Evolutionary conservation across 1,140 invertebrate genomes (phyloP).

Genomic region (Wiebesia pumilae): DNA sequence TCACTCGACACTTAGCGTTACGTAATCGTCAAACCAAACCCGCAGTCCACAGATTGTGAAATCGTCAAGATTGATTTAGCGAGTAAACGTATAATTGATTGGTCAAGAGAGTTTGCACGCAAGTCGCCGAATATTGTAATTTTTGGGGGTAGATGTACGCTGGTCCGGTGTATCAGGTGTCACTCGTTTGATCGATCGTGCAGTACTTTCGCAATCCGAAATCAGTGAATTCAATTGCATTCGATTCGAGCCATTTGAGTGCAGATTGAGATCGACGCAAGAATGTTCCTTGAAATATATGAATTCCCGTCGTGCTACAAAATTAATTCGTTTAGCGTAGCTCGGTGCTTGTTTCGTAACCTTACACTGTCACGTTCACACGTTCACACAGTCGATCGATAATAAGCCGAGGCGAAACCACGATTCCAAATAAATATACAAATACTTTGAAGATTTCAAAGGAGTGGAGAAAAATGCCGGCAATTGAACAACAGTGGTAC

Average conservation of each 20-base stretch:
- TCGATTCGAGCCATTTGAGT: not conserved
- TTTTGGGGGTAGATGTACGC: not conserved
- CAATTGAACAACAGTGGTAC: not conserved
- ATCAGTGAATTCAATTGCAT: constrained; percentile 10
- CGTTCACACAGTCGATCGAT: not conserved
- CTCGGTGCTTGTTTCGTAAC: not conserved
- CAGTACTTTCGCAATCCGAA: not conserved
- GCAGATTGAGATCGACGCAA: not conserved
- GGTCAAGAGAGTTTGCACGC: not conserved
- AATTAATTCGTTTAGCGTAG: not conserved
- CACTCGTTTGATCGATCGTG: constrained; percentile 30
- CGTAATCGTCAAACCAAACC: not conserved
- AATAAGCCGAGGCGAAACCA: not conserved
- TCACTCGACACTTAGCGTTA: not conserved
- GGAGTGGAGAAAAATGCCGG: not conserved
- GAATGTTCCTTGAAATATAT: not conserved
- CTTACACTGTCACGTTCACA: not conserved
- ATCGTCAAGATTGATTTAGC: not conserved
- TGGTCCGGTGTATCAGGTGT: constrained; percentile 1
- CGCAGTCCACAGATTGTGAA: not conserved
- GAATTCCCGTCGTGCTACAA: not conserved
- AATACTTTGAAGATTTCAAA: not conserved
- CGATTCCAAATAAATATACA: not conserved
- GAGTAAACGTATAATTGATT: constrained; percentile 18
- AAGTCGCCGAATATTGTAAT: not conserved